Evolutionary conservation across 2,888 invertebrate genomes (phyloP).

Genomic region (Homarus gammarus): DNA sequence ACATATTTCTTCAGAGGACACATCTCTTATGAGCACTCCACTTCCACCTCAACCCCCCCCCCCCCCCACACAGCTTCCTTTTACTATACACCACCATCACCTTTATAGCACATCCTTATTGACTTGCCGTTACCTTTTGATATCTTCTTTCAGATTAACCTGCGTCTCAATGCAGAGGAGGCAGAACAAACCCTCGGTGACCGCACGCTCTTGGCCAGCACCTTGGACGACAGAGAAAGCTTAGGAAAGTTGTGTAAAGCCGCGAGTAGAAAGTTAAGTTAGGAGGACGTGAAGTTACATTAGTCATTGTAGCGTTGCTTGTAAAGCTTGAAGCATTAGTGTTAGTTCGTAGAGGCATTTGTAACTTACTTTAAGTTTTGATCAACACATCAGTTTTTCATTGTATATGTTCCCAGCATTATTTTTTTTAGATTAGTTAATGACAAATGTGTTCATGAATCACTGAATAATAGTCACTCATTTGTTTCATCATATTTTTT

Average conservation of each 20-base stretch:
- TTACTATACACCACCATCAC: no score
- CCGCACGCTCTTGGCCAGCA: conserved; percentile 88
- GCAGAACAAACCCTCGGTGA: conserved; percentile 88
- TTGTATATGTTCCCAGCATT: no score
- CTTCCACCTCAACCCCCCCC: no score
- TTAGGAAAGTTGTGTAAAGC: conserved; percentile 58
- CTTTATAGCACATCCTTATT: no score
- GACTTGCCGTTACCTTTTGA: conserved; percentile 5
- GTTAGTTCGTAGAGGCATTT: neutral
- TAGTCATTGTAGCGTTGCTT: neutral
- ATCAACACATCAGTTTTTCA: no score
- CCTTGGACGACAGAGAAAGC: conserved; percentile 84
- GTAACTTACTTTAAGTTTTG: neutral
- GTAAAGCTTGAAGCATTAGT: neutral
- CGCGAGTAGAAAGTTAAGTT: neutral
- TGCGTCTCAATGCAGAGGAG: conserved; percentile 92
- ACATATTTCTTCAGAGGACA: no score
- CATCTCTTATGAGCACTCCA: no score
- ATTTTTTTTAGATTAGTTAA: no score
- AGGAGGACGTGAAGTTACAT: neutral
- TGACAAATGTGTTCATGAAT: no score
- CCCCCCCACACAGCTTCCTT: no score
- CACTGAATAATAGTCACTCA: no score
- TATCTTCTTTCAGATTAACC: conserved; percentile 84
- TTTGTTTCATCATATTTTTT: no score